Percentiles rank a stretch among this genome's conserved stretches.
Evolutionary conservation across 2,888 invertebrate species (phyloP).

Genomic region (Deilephila elpenor): DNA sequence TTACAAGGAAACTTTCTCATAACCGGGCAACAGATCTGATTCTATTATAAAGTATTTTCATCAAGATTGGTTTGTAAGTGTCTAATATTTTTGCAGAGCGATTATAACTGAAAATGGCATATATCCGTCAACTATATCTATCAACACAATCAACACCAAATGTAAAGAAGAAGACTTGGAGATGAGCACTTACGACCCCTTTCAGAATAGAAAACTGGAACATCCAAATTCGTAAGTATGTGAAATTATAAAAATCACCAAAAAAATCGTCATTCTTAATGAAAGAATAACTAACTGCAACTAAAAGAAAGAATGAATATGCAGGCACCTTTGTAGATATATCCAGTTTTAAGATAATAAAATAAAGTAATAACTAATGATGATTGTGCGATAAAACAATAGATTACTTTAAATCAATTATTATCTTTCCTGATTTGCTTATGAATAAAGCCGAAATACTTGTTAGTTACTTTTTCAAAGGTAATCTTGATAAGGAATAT

Average conservation of each 20-base stretch:
- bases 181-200: conserved; percentile 69
- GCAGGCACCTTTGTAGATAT: too few relatives aligned
- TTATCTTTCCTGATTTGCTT: too few relatives aligned
- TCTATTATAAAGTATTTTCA: not conserved
- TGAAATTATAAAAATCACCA: conserved; percentile 15
- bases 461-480: not conserved
- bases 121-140: conserved; percentile 77
- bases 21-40: not conserved
- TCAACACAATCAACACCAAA: conserved; percentile 78
- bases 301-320: too few relatives aligned
- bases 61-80: not conserved
- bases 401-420: too few relatives aligned
- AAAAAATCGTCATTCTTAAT: not conserved
- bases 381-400: too few relatives aligned
- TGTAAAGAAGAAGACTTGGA: conserved; percentile 70
- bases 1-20: not conserved
- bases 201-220: conserved; percentile 74
- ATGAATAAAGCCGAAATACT: too few relatives aligned
- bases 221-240: conserved; percentile 81
- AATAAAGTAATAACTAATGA: too few relatives aligned
- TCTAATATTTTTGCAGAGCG: conserved; percentile 61
- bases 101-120: conserved; percentile 76
- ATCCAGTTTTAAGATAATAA: too few relatives aligned
- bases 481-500: not conserved
- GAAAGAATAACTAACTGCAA: too few relatives aligned